Conservation (phyloP, 2,113 vertebrate genomes). For the Ifrita kowaldi region DNA sequence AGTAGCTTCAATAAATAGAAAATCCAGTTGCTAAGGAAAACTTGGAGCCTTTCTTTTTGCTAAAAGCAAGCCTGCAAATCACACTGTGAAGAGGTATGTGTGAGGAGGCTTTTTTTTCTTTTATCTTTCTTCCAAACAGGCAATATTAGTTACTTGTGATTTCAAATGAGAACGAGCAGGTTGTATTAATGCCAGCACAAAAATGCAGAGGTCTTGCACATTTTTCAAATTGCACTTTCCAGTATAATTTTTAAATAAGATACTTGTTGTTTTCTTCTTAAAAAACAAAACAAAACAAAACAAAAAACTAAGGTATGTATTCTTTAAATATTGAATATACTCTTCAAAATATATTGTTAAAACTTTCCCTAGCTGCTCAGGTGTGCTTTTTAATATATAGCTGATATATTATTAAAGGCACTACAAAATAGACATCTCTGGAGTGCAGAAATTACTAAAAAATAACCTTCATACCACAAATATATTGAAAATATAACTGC, state of each 20-base stretch:
- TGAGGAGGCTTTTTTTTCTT: background rate
- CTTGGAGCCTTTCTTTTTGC: background rate
- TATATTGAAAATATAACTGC: constrained; percentile 72
- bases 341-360: constrained; percentile 73
- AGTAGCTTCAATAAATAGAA: constrained; percentile 50
- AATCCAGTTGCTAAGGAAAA: constrained; percentile 55
- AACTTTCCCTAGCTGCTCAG: constrained; percentile 75
- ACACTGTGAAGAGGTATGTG: background rate
- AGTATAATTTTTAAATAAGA: constrained; percentile 79
- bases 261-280: constrained; percentile 63
- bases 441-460: constrained; percentile 81
- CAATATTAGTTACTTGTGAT: background rate
- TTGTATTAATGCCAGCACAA: constrained; percentile 57
- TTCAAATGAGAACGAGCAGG: constrained; percentile 5
- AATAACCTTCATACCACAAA: constrained; percentile 85
- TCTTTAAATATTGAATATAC: constrained; percentile 79
- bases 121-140: background rate
- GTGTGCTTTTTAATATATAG: constrained; percentile 76
- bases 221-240: constrained; percentile 79
- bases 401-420: constrained; percentile 79
- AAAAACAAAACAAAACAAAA: background rate
- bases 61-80: background rate
- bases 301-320: constrained; percentile 56
- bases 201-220: constrained; percentile 69
- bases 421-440: constrained; percentile 82